phyloP scores from a whole-genome alignment of 2,113 vertebrate genomes.

The Seriola dumerili region DNA sequence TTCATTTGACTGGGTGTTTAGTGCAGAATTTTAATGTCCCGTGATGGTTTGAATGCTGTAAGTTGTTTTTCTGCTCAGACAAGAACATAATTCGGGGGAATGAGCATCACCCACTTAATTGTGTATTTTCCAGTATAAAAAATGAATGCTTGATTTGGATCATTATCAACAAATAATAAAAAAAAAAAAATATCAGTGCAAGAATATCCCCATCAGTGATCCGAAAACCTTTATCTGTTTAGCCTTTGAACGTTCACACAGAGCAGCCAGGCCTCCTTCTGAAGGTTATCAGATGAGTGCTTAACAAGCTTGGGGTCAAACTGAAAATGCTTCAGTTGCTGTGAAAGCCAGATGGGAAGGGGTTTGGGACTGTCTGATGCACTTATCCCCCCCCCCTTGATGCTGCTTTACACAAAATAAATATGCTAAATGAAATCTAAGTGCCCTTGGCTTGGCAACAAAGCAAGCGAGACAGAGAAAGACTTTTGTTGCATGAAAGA shows the following conservation, averaged over 20 bases:
- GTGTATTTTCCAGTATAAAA: background rate
- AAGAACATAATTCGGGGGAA: no score
- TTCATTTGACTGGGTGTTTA: background rate
- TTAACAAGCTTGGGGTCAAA: slow-evolving; percentile 58
- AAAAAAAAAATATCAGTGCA: background rate
- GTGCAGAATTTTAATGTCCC: background rate
- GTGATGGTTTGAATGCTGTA: background rate
- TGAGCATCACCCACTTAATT: no score
- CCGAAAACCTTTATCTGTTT: slow-evolving; percentile 2
- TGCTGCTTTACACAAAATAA: slow-evolving; percentile 18
- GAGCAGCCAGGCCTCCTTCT: background rate
- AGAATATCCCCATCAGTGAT: background rate
- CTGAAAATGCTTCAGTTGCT: slow-evolving; percentile 41
- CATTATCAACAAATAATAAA: no score
- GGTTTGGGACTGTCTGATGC: slow-evolving; percentile 24
- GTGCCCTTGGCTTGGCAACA: slow-evolving; percentile 2
- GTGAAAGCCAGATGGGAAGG: slow-evolving; percentile 37
- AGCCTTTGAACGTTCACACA: background rate
- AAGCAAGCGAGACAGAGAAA: slow-evolving; percentile 3
- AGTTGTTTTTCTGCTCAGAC: no score
- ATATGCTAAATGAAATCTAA: slow-evolving; percentile 40
- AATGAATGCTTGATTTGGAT: no score
- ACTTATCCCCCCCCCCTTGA: background rate
- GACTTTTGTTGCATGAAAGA: slow-evolving; percentile 16
- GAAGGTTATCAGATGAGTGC: slow-evolving; percentile 51